Evolutionary conservation across 2,113 vertebrate genomes (phyloP).

Genomic region (Propithecus coquereli): DNA sequence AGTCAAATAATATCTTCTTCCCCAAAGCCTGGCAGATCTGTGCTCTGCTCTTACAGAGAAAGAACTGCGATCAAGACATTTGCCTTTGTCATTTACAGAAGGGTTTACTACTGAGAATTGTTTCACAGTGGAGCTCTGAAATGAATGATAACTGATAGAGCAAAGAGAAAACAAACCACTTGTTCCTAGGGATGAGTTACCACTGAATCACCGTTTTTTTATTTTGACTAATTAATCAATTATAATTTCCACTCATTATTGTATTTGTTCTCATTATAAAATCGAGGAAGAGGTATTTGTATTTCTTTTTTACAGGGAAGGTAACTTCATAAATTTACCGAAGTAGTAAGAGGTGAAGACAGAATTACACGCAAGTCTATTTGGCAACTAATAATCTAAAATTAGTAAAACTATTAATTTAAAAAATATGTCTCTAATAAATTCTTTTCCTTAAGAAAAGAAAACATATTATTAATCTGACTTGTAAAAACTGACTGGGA

Average conservation of each 20-base stretch:
- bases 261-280: not conserved
- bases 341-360: not conserved
- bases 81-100: slow-evolving; percentile 9
- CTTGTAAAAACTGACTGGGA: not conserved
- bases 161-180: not conserved
- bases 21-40: not conserved
- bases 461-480: not conserved
- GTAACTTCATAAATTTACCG: not conserved
- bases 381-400: not conserved
- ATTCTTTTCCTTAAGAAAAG: not conserved
- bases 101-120: not conserved
- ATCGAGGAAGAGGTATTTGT: not conserved
- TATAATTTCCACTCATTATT: not conserved
- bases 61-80: not conserved
- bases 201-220: not conserved
- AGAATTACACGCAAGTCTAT: not conserved
- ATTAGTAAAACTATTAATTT: not conserved
- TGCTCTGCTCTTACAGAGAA: not conserved
- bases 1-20: slow-evolving; percentile 29
- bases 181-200: not conserved
- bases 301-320: not conserved
- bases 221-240: not conserved
- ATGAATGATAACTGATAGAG: not conserved
- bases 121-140: not conserved
- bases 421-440: not conserved